A percentile compares a stretch with the other conserved stretches of the same genome.
Conservation (phyloP, 2,113 vertebrate species). For the Setophaga petechia region DNA sequence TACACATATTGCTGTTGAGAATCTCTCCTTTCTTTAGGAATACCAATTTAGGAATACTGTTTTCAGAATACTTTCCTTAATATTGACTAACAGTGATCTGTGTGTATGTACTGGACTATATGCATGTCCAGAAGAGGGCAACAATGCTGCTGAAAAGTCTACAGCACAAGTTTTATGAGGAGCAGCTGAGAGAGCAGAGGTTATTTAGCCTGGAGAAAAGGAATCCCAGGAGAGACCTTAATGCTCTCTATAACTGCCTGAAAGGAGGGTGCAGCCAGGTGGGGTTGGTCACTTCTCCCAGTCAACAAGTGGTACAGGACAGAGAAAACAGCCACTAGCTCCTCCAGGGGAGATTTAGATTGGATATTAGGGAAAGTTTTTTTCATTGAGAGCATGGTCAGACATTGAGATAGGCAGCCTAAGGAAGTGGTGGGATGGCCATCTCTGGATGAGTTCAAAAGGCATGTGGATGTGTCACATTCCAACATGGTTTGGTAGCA, state of each 20-base stretch:
- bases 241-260: not conserved
- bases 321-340: not conserved
- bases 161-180: not conserved
- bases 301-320: not conserved
- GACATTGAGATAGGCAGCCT: not conserved
- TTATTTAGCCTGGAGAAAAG: not conserved
- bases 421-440: not conserved
- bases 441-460: not conserved
- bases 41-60: not conserved
- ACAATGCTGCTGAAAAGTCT: not conserved
- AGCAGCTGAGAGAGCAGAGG: not conserved
- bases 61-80: not conserved
- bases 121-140: not conserved
- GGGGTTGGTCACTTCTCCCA: not conserved
- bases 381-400: not conserved
- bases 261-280: not conserved
- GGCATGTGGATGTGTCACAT: not conserved
- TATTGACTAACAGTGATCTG: not conserved
- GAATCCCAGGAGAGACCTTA: too few species aligned
- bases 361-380: not conserved
- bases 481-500: fast-evolving
- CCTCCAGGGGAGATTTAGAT: not conserved
- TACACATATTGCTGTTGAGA: not conserved
- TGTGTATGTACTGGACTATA: not conserved
- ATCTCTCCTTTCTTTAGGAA: not conserved